Evolutionary conservation across 1,140 invertebrate genomes (phyloP).

Genomic region (Pentalonia nigronervosa): DNA sequence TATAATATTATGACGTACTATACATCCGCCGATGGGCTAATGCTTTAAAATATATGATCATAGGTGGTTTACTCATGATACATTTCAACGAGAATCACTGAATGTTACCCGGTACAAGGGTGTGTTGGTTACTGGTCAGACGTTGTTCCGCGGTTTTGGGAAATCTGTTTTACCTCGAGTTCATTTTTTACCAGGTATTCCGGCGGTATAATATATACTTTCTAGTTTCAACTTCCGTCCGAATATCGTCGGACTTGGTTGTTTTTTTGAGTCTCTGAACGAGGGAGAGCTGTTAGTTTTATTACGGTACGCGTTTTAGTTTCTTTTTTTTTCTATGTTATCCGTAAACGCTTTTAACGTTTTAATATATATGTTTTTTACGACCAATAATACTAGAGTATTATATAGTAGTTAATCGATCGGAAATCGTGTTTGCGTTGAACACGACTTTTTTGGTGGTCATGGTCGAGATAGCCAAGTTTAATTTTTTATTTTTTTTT

Average conservation of each 20-base stretch:
- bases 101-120: neutral
- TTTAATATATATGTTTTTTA: neutral
- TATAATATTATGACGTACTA: too few species aligned
- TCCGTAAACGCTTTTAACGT: constrained; percentile 1
- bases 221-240: neutral
- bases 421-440: constrained; percentile 1
- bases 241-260: neutral
- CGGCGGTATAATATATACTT: neutral
- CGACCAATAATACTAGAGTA: neutral
- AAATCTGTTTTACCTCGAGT: neutral
- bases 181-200: neutral
- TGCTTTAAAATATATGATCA: neutral
- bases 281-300: neutral
- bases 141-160: neutral
- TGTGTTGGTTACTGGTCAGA: neutral
- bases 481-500: neutral
- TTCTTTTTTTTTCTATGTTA: neutral
- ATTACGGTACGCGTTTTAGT: neutral
- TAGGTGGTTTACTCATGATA: neutral
- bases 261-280: neutral
- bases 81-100: neutral
- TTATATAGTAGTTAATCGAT: constrained; percentile 11
- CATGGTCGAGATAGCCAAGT: neutral
- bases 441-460: neutral
- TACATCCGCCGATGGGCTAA: too few species aligned